Percentiles rank a stretch among this genome's conserved stretches.
Evolutionary conservation across 2,888 invertebrate genomes (phyloP).

Genomic region (Hemithea aestivaria): DNA sequence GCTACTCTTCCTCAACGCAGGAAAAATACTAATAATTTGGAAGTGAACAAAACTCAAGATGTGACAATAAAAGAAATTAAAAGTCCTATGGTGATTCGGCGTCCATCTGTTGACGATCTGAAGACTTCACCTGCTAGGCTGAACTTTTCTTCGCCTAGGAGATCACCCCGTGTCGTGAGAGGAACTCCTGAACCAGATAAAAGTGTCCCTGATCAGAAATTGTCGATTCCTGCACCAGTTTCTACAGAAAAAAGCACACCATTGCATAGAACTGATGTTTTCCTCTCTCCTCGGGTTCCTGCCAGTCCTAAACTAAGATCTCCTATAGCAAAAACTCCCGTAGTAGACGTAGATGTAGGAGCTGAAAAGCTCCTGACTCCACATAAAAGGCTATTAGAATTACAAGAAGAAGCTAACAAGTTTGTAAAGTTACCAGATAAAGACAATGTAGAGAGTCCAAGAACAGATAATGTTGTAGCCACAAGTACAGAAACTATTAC

Average conservation of each 20-base stretch:
- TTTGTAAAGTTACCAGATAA: conserved; percentile 1
- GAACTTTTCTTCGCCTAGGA: conserved; percentile 23
- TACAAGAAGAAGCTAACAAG: conserved; percentile 4
- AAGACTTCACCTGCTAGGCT: conserved; percentile 26
- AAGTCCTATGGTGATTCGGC: conserved; percentile 45
- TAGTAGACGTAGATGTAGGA: conserved; percentile 34
- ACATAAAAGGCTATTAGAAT: conserved; percentile 19
- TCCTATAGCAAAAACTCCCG: conserved; percentile 35
- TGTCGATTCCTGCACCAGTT: conserved; percentile 22
- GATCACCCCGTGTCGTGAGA: conserved; percentile 24
- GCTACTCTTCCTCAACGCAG: conserved; percentile 81
- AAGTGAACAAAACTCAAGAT: conserved; percentile 36
- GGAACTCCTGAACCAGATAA: conserved; percentile 22
- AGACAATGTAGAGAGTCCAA: background rate
- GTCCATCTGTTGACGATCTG: conserved; percentile 27
- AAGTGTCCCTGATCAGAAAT: conserved; percentile 19
- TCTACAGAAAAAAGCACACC: conserved; percentile 29
- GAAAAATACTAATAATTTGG: conserved; percentile 51
- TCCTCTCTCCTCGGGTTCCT: conserved; percentile 45
- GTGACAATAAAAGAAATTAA: conserved; percentile 34
- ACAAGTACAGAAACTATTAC: background rate
- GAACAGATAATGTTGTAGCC: background rate
- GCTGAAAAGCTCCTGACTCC: conserved; percentile 30
- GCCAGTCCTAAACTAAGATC: conserved; percentile 35
- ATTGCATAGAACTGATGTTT: conserved; percentile 31